Conservation (phyloP, 2,888 invertebrate genomes). For the Calameuta idolon region DNA sequence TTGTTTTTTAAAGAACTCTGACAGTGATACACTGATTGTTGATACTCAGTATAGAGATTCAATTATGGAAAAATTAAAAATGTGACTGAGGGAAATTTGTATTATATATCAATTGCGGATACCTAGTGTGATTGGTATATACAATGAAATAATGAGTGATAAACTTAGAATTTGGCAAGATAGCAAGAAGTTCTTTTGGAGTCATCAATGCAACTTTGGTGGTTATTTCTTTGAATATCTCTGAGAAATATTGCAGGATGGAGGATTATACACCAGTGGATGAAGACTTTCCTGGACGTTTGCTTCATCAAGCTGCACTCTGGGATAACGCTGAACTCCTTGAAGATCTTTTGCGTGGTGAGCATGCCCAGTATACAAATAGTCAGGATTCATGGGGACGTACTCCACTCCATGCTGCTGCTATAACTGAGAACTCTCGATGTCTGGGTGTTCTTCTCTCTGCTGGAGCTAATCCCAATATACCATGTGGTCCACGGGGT, state of each 20-base stretch:
- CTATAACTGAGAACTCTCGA: conserved; percentile 80
- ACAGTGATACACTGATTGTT: neutral
- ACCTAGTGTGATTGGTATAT: neutral
- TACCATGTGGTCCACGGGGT: conserved; percentile 76
- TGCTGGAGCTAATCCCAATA: conserved; percentile 79
- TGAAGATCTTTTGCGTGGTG: conserved; percentile 82
- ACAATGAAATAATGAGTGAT: neutral
- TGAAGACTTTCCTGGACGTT: conserved; percentile 82
- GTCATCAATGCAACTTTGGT: neutral
- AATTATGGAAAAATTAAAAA: neutral
- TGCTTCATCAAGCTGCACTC: conserved; percentile 86
- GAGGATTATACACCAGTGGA: conserved; percentile 84
- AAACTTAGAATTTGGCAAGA: neutral
- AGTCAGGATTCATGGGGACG: conserved; percentile 81
- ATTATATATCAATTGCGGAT: neutral
- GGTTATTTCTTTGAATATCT: neutral
- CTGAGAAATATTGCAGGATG: conserved; percentile 51
- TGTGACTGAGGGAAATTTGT: neutral
- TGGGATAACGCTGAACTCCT: conserved; percentile 91
- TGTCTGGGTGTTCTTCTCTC: conserved; percentile 80
- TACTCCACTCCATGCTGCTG: conserved; percentile 86
- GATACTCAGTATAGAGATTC: neutral
- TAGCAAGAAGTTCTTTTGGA: neutral
- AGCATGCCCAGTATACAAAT: conserved; percentile 74
- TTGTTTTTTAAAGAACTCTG: neutral